Evolutionary conservation across 2,888 invertebrate genomes (phyloP), one percentile per base, ranked within the genome.

Genomic region (Drosophila suboccidentalis): DNA sequence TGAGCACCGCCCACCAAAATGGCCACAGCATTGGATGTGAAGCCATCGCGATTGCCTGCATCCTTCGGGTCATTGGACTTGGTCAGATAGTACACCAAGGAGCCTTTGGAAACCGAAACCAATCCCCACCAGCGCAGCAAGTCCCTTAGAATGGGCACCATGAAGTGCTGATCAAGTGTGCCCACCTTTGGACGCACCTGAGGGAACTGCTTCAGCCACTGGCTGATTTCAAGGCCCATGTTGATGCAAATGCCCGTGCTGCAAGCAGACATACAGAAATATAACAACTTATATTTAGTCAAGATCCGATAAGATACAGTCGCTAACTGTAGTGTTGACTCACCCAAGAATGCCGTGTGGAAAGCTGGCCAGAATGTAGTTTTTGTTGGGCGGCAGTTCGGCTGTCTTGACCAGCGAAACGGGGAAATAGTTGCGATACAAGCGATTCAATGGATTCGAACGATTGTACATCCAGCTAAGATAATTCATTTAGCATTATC

Each of bases 1-100:
- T 96, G 95, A 0, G 98, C 98, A 0, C 99, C 98, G 0, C 98
- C 98, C 0, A 98, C 95, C 58, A 98, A 95, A 44, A 99, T 93
- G 3, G 96, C 95, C 0, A 95, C 95, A 0, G 94, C 96, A 92
- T 91, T 92, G 0, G 93, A 91, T 38, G 91, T 92, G 38, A 90
- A 92, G 0, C 92, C 92, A 78, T 93, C 93, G 1, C 62, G 53
- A 71, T 93, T 93, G 2, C 72, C 73, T 2, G 80, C 63, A 68
- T 92, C 85, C 17, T 90, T 75, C 0, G 90, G 89, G 72, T 92
- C 91, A 69, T 92, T 91, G 3, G 92, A 87, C 58, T 86, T 90
- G 4, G 73, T 87, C 26, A 97, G 90, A 66, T 90, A 64, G 39
- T 90, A 82, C 2, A 62, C 47, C 15, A 92, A 59, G 0, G 92